Conservation (phyloP, 2,113 vertebrate species). For the Lonchura striata region DNA sequence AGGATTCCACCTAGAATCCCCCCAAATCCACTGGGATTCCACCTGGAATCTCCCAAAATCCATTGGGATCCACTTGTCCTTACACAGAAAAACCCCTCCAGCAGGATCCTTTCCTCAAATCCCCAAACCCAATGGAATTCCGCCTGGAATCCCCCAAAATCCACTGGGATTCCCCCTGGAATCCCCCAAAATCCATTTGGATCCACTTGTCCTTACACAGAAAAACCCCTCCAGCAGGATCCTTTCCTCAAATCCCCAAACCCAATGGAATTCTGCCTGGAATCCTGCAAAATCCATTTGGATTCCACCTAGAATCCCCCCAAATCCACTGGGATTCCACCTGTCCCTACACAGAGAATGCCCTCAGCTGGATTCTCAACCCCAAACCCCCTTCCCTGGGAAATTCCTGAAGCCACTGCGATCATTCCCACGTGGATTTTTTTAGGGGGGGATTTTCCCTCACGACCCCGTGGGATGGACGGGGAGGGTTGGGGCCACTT, state of each 20-base stretch:
- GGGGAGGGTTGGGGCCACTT: constrained; percentile 64
- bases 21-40: not conserved
- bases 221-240: not conserved
- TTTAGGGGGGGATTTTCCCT: not conserved
- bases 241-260: not conserved
- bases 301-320: not conserved
- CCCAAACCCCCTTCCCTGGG: too few relatives aligned
- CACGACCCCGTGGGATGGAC: rapidly evolving
- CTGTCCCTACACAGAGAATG: not conserved
- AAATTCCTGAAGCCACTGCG: not conserved
- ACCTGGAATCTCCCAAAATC: not conserved
- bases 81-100: not conserved
- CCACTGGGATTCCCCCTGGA: rapidly evolving
- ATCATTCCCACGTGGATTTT: rapidly evolving
- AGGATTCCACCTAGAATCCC: too few relatives aligned
- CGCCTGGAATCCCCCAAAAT: not conserved
- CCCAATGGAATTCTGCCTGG: not conserved
- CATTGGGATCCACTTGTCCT: rapidly evolving
- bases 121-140: not conserved
- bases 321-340: not conserved
- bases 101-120: not conserved
- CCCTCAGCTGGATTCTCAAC: not conserved
- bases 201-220: not conserved
- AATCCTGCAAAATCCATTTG: not conserved
- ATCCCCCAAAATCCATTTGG: not conserved